Evolutionary conservation across 2,888 invertebrate genomes (phyloP).

Genomic region (Nemotelus nigrinus): DNA sequence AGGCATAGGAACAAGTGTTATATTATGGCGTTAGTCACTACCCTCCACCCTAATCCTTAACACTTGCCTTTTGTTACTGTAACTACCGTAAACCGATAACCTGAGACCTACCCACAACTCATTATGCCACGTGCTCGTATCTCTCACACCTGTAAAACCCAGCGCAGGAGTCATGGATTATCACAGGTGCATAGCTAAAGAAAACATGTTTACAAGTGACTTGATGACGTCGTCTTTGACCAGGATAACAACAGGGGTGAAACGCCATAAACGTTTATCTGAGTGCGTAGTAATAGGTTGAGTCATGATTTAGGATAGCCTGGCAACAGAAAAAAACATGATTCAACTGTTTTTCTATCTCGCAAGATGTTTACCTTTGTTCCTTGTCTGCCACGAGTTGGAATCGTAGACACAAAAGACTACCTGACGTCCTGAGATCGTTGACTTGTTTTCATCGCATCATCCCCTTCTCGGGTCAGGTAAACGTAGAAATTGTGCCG

Average conservation of each 20-base stretch:
- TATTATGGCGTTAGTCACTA: conserved; percentile 6
- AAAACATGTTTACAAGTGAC: conserved; percentile 6
- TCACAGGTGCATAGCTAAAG: background rate
- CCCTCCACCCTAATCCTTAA: background rate
- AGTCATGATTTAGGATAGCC: conserved; percentile 22
- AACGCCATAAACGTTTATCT: background rate
- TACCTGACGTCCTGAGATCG: background rate
- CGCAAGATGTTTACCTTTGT: conserved; percentile 14
- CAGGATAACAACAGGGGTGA: background rate
- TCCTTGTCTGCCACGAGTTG: background rate
- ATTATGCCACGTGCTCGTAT: background rate
- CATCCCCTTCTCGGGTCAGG: background rate
- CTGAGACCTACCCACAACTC: background rate
- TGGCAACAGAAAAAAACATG: conserved; percentile 15
- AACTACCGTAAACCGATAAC: background rate
- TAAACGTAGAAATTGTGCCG: background rate
- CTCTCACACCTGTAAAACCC: background rate
- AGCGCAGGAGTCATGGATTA: background rate
- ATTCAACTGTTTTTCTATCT: conserved; percentile 28
- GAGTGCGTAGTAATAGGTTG: background rate
- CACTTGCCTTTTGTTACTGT: too few species aligned
- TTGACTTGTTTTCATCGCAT: background rate
- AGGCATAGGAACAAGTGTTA: conserved; percentile 16
- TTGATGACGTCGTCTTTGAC: background rate
- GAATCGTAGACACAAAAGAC: background rate